Percentiles rank a stretch among this genome's conserved stretches.
Conservation (phyloP, 2,888 invertebrate genomes). For the Agrypnus murinus region DNA sequence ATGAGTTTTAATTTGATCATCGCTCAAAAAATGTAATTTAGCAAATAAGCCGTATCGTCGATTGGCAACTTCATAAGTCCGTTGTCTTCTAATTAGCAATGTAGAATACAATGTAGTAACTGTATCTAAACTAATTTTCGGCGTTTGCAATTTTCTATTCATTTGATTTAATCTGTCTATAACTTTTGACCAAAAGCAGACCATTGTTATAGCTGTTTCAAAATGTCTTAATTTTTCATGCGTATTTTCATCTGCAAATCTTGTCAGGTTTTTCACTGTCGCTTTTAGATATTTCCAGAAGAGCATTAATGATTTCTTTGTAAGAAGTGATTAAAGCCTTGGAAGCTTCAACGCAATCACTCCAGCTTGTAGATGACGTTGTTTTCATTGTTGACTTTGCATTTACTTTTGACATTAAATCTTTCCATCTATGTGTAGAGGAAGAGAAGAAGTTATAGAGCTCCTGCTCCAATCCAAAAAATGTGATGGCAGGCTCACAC, state of each 20-base stretch:
- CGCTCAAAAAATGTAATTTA: not conserved
- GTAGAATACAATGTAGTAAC: too few relatives aligned
- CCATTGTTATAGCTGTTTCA: too few relatives aligned
- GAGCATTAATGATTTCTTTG: conserved; percentile 17
- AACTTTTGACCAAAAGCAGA: too few relatives aligned
- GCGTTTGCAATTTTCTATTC: not conserved
- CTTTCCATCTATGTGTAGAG: conserved; percentile 33
- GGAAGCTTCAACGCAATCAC: conserved; percentile 3
- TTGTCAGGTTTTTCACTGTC: conserved; percentile 14
- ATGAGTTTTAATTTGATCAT: not conserved
- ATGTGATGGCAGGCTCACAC: conserved; percentile 33
- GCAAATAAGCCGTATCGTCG: too few relatives aligned
- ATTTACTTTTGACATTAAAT: conserved; percentile 33
- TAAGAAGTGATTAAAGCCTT: conserved; percentile 19
- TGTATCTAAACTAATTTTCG: too few relatives aligned
- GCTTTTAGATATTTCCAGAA: too few relatives aligned
- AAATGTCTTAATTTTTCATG: too few relatives aligned
- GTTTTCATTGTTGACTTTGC: conserved; percentile 30
- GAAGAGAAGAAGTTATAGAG: conserved; percentile 32
- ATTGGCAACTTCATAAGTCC: not conserved
- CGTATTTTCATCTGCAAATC: too few relatives aligned
- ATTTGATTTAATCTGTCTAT: too few relatives aligned
- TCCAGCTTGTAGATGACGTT: conserved; percentile 28
- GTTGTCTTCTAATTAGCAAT: conserved; percentile 1
- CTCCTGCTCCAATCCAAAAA: conserved; percentile 25